Conservation (phyloP, 2,113 vertebrate genomes). For the Neodon shergylaensis region DNA sequence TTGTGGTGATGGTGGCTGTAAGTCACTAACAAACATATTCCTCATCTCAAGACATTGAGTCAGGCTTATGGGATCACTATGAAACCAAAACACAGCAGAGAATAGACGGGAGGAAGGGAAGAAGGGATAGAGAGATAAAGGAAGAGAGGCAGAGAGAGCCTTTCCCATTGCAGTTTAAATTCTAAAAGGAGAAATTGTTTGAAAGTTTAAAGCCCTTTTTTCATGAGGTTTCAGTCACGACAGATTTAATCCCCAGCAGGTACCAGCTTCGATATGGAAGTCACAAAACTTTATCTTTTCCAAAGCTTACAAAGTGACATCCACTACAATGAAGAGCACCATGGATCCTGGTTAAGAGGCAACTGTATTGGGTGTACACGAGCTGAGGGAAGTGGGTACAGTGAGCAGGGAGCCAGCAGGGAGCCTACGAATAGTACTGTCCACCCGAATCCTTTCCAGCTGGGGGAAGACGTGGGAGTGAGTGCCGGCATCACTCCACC, state of each 20-base stretch:
- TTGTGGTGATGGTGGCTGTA: not conserved
- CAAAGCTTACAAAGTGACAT: not conserved
- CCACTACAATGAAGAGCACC: not conserved
- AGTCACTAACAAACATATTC: not conserved
- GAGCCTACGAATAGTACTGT: not conserved
- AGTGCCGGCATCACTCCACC: not conserved
- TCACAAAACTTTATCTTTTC: slow-evolving; percentile 60
- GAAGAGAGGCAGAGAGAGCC: not conserved
- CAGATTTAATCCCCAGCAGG: not conserved
- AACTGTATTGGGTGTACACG: not conserved
- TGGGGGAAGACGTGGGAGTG: not conserved
- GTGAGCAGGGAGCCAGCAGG: slow-evolving; percentile 46
- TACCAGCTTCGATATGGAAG: not conserved
- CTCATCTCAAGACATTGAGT: not conserved
- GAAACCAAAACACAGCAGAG: not conserved
- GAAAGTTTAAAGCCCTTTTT: not conserved
- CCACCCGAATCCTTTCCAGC: not conserved
- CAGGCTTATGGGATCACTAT: not conserved
- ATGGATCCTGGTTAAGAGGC: not conserved
- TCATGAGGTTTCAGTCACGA: not conserved
- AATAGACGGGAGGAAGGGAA: fast-evolving
- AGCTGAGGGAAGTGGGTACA: not conserved
- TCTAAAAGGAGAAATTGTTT: slow-evolving; percentile 2
- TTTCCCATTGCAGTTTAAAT: not conserved
- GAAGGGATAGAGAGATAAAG: not conserved